These are phyloP conservation scores for Streptopelia turtur DNA, from an alignment of 2,797 vertebrate species.

Conservation along the genomic window DNA sequence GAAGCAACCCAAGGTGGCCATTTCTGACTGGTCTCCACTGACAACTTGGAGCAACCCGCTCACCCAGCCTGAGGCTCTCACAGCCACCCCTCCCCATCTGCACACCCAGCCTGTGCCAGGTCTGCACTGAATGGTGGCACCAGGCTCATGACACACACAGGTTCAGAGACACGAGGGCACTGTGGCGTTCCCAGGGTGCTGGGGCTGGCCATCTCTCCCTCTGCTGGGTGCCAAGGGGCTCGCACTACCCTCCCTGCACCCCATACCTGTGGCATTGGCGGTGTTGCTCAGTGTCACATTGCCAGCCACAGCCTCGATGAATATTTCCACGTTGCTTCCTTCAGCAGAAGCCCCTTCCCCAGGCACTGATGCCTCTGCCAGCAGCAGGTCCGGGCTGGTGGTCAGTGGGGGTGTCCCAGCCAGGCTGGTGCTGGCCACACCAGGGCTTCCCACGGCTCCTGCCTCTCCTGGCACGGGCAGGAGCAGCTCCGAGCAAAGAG, in stretches of 20 bases:
- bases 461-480: constrained; percentile 20
- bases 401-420: not conserved
- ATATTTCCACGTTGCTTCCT: constrained; percentile 75
- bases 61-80: accelerated
- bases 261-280: constrained; percentile 70
- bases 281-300: constrained; percentile 60
- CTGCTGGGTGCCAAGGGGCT: accelerated
- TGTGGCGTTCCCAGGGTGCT: not conserved
- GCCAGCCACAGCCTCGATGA: constrained; percentile 77
- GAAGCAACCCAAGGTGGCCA: not conserved
- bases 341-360: constrained; percentile 41
- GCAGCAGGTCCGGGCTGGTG: constrained; percentile 66
- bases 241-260: not conserved
- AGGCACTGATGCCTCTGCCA: constrained; percentile 69
- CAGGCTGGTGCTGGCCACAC: not conserved
- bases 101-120: not conserved
- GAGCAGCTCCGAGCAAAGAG: constrained; percentile 71
- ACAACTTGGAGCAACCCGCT: accelerated
- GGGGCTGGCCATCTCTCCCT: not conserved
- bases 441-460: not conserved
- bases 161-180: not conserved
- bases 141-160: not conserved
- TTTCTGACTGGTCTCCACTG: not conserved
- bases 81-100: not conserved
- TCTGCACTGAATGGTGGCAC: not conserved